Percentiles rank a stretch among this genome's conserved stretches.
Evolutionary conservation across 2,888 invertebrate species (phyloP).

Genomic region (Liodrosophila aerea): DNA sequence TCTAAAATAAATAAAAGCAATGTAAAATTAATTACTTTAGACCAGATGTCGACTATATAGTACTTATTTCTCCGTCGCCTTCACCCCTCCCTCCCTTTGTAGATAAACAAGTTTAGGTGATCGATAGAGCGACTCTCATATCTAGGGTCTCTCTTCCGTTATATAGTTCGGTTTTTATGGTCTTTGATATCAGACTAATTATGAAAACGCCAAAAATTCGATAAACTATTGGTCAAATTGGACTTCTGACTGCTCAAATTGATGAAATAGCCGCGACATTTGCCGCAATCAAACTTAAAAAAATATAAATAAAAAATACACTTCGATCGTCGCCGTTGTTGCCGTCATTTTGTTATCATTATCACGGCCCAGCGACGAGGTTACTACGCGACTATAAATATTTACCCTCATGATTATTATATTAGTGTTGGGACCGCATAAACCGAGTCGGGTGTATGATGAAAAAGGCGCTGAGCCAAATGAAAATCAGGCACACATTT

Average conservation of each 20-base stretch:
- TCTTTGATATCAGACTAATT: slow-evolving; percentile 76
- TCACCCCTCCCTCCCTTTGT: neutral
- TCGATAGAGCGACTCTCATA: slow-evolving; percentile 43
- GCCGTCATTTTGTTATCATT: slow-evolving; percentile 54
- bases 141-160: slow-evolving; percentile 31
- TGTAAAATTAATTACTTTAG: slow-evolving; percentile 44
- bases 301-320: slow-evolving; percentile 4
- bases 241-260: slow-evolving; percentile 56
- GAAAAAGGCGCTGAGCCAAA: slow-evolving; percentile 31
- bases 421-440: slow-evolving; percentile 18
- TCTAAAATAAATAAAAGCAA: slow-evolving; percentile 13
- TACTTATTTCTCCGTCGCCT: slow-evolving; percentile 8
- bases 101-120: slow-evolving; percentile 39
- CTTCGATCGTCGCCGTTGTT: slow-evolving; percentile 29
- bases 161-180: slow-evolving; percentile 54
- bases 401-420: slow-evolving; percentile 66
- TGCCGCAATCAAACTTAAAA: slow-evolving; percentile 23
- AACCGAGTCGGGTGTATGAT: slow-evolving; percentile 19
- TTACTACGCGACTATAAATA: slow-evolving; percentile 74
- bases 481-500: slow-evolving; percentile 33
- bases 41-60: slow-evolving; percentile 37
- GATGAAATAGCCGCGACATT: slow-evolving; percentile 52
- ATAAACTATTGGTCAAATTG: slow-evolving; percentile 55
- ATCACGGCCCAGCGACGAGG: slow-evolving; percentile 61
- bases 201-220: slow-evolving; percentile 54